Conservation (phyloP, 2,797 vertebrate species). For the Gymnoscopelus microlampas region DNA sequence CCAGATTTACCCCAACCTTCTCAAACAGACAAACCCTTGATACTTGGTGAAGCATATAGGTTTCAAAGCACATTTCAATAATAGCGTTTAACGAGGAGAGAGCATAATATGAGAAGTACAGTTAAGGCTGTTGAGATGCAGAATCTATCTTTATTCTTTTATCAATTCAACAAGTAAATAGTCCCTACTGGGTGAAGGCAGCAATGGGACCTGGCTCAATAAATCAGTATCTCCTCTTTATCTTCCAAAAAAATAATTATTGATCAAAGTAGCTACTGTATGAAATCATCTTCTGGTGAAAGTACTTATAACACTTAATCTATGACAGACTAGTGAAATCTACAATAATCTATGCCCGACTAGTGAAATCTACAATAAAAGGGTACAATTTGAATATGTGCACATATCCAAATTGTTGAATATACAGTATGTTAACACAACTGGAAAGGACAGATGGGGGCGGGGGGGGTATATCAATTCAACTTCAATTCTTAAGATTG, state of each 20-base stretch:
- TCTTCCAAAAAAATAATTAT: conserved; percentile 17
- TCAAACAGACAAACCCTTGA: conserved; percentile 11
- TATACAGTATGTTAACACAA: no score
- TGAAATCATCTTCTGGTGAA: conserved; percentile 13
- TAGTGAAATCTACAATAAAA: conserved; percentile 10
- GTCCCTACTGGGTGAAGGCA: conserved; percentile 19
- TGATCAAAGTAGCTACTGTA: conserved; percentile 1
- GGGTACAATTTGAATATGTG: no score
- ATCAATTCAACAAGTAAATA: conserved; percentile 5
- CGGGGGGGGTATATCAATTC: no score
- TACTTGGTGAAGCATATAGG: conserved; percentile 6
- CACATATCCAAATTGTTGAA: no score
- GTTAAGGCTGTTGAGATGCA: conserved; percentile 17
- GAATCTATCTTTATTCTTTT: conserved; percentile 9
- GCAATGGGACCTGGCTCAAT: conserved; percentile 21
- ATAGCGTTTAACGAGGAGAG: conserved; percentile 4
- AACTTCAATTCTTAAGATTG: no score
- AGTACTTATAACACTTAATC: background rate
- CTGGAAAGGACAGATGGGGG: no score
- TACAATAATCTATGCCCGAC: no score
- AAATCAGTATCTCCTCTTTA: conserved; percentile 21
- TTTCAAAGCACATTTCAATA: conserved; percentile 18
- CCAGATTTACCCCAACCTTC: background rate
- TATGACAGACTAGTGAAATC: background rate
- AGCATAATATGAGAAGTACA: background rate